Conservation (phyloP, 2,113 vertebrate genomes). For the Mustela nigripes region DNA sequence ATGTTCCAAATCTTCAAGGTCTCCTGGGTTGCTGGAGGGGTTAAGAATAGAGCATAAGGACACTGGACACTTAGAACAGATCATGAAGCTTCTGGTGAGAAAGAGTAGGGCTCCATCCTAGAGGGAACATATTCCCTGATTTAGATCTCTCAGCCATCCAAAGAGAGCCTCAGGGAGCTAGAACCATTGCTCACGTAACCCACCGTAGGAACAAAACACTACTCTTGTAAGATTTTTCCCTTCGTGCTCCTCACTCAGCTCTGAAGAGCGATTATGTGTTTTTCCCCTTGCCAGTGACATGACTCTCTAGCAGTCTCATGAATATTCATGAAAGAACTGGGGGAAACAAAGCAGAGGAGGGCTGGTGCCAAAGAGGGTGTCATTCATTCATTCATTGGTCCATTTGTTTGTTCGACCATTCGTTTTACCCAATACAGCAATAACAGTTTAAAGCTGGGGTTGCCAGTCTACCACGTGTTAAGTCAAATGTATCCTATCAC, state of each 20-base stretch:
- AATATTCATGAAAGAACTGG: background rate
- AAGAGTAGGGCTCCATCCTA: background rate
- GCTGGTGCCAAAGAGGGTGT: background rate
- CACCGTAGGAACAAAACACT: background rate
- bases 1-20: background rate
- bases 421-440: background rate
- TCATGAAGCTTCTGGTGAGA: background rate
- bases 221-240: background rate
- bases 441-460: background rate
- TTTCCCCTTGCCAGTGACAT: background rate
- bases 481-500: background rate
- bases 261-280: background rate
- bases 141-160: background rate
- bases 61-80: background rate
- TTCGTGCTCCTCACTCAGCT: background rate
- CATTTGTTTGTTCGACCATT: background rate
- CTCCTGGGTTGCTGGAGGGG: background rate
- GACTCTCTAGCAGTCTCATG: background rate
- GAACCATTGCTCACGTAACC: background rate
- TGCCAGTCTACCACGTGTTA: background rate
- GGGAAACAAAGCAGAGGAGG: background rate
- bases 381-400: background rate
- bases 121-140: background rate
- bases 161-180: background rate
- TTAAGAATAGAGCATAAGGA: background rate